Conservation (phyloP, 2,797 vertebrate genomes). For the Enteromius afrohamiltoni region DNA sequence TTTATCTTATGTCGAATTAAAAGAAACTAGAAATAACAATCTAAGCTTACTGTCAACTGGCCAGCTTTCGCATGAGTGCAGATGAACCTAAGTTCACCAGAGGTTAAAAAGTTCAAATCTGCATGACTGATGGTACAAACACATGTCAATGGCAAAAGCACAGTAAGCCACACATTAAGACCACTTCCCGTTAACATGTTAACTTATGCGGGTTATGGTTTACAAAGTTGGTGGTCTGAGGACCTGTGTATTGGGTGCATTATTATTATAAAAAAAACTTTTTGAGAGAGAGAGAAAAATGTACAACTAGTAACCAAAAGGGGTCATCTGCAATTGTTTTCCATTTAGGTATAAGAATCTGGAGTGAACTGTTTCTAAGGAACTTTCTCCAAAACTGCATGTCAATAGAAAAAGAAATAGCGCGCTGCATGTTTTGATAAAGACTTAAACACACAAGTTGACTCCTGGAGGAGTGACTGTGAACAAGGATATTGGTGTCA, state of each 20-base stretch:
- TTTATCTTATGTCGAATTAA: neutral
- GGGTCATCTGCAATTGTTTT: neutral
- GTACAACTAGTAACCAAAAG: neutral
- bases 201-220: neutral
- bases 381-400: too few species aligned
- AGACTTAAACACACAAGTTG: conserved; percentile 20
- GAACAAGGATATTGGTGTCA: neutral
- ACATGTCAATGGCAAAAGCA: neutral
- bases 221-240: neutral
- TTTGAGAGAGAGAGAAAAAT: neutral
- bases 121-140: neutral
- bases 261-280: neutral
- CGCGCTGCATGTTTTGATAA: neutral
- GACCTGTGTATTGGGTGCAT: neutral
- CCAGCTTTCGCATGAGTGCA: neutral
- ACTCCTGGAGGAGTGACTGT: neutral
- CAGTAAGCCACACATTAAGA: conserved; percentile 13
- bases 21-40: neutral
- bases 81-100: neutral
- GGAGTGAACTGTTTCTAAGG: neutral
- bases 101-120: neutral
- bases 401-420: neutral
- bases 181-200: neutral
- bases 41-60: neutral
- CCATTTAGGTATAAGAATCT: neutral